A percentile compares a stretch with the other conserved stretches of the same genome.
Conservation (phyloP, 2,113 vertebrate genomes). For the Odontesthes bonariensis region DNA sequence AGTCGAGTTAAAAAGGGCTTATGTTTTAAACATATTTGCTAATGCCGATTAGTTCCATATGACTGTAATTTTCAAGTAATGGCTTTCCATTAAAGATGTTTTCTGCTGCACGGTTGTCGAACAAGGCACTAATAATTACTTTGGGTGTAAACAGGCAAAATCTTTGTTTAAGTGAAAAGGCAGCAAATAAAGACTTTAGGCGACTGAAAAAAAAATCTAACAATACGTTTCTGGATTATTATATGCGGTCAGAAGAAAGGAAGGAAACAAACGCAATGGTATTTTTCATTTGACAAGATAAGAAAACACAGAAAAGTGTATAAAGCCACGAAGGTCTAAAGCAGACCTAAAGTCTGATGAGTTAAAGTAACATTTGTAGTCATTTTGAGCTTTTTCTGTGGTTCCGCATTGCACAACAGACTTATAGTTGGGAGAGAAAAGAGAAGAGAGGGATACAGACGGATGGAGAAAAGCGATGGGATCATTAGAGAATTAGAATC, state of each 20-base stretch:
- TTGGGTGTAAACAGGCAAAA: slow-evolving; percentile 21
- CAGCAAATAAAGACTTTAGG: slow-evolving; percentile 9
- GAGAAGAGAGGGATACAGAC: slow-evolving; percentile 29
- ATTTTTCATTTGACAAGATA: slow-evolving; percentile 2
- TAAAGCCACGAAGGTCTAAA: background rate
- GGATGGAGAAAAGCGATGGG: slow-evolving; percentile 27
- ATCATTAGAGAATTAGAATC: slow-evolving; percentile 17
- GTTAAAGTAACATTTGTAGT: background rate
- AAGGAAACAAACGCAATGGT: background rate
- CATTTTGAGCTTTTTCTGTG: background rate
- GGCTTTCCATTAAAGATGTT: slow-evolving; percentile 20
- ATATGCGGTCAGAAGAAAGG: background rate
- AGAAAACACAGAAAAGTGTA: background rate
- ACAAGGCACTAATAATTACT: slow-evolving; percentile 48
- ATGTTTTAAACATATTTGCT: slow-evolving; percentile 1
- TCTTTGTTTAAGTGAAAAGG: slow-evolving; percentile 45
- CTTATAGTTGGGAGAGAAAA: slow-evolving; percentile 7
- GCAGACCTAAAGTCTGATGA: background rate
- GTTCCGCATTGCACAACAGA: slow-evolving; percentile 36
- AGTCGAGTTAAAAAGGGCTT: background rate
- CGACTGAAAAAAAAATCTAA: slow-evolving; percentile 10
- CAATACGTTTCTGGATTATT: slow-evolving; percentile 9
- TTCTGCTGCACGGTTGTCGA: slow-evolving; percentile 19
- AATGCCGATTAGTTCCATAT: background rate
- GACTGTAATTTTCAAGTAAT: slow-evolving; percentile 1